Percentiles rank a stretch among this genome's conserved stretches.
Evolutionary conservation across 2,888 invertebrate species (phyloP).

Genomic region (Mayetiola destructor): DNA sequence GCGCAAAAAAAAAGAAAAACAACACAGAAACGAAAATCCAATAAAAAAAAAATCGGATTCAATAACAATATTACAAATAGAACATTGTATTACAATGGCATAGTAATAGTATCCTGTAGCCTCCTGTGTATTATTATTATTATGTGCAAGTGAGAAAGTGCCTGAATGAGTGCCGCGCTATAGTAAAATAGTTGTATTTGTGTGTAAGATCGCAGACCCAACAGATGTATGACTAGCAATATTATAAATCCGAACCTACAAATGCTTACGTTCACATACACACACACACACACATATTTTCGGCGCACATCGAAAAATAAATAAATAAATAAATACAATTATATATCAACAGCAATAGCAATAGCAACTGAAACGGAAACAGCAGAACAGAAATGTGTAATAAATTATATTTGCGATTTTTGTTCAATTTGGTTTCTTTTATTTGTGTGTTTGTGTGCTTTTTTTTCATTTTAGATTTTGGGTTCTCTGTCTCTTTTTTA

Average conservation of each 20-base stretch:
- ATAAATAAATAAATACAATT: no score
- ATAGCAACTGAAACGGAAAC: not conserved
- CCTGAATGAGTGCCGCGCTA: not conserved
- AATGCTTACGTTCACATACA: no score
- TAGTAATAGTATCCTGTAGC: no score
- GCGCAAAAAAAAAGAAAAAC: no score
- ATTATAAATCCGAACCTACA: conserved; percentile 9
- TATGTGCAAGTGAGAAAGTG: not conserved
- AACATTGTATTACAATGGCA: no score
- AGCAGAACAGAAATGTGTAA: conserved; percentile 1
- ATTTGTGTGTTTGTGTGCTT: not conserved
- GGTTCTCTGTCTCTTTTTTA: no score
- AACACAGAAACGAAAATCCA: no score
- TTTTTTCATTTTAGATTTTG: not conserved
- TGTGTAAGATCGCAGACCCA: conserved; percentile 8
- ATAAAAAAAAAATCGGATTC: no score
- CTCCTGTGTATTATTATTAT: no score
- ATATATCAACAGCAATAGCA: not conserved
- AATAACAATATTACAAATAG: no score
- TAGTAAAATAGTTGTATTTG: not conserved
- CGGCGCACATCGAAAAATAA: not conserved
- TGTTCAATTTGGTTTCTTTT: not conserved
- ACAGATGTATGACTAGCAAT: conserved; percentile 9
- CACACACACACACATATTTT: not conserved
- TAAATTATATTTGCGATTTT: conserved; percentile 11